These are phyloP conservation scores for Eubasilissa regina DNA, from an alignment of 1,140 invertebrate genomes.

Conservation along the genomic window DNA sequence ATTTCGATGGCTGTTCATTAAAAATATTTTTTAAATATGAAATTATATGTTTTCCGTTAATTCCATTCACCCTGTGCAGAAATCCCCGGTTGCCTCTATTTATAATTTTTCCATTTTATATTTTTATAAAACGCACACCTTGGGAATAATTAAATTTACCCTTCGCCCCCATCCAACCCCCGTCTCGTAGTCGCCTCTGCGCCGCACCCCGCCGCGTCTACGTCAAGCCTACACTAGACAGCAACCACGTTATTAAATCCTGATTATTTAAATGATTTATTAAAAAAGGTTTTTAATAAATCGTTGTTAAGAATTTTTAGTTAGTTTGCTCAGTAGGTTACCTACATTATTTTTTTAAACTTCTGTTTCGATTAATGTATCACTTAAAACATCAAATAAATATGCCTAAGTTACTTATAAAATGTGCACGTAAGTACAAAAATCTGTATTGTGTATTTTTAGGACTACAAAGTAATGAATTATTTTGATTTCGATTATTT, in stretches of 20 bases:
- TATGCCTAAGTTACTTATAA: too few species aligned
- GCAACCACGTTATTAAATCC: constrained; percentile 28
- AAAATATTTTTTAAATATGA: background rate
- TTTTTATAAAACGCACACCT: constrained; percentile 59
- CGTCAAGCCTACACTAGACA: background rate
- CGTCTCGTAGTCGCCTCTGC: constrained; percentile 30
- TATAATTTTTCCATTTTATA: constrained; percentile 58
- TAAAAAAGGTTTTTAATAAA: too few species aligned
- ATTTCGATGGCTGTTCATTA: too few species aligned
- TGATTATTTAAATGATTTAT: background rate
- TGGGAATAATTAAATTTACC: constrained; percentile 60
- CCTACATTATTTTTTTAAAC: too few species aligned
- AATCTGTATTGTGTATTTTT: too few species aligned
- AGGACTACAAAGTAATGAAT: too few species aligned
- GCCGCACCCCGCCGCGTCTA: background rate
- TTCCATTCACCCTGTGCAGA: constrained; percentile 38
- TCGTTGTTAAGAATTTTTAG: too few species aligned
- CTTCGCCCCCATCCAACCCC: background rate
- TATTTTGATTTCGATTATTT: too few species aligned
- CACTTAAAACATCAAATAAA: too few species aligned
- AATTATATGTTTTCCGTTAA: background rate
- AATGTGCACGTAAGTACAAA: too few species aligned
- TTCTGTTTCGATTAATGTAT: too few species aligned
- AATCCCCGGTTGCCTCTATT: constrained; percentile 55
- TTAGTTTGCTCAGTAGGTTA: too few species aligned